Conservation (phyloP, 2,113 vertebrate species). For the Syngnathus scovelli region DNA sequence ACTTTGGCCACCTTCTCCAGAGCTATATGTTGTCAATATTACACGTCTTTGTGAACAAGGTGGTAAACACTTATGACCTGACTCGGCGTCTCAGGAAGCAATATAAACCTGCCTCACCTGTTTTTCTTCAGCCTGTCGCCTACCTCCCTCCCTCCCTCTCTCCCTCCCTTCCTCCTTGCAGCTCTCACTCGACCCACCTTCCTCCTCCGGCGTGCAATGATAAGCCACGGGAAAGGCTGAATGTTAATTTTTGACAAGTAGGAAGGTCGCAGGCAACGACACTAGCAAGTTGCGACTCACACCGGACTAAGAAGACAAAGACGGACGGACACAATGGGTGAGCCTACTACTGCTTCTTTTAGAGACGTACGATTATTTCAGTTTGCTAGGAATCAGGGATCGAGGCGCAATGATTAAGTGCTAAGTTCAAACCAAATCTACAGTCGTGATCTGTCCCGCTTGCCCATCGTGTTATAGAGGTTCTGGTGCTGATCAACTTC, state of each 20-base stretch:
- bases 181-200: constrained; percentile 35
- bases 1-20: not conserved
- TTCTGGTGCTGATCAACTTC: constrained; percentile 77
- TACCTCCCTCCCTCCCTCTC: constrained; percentile 4
- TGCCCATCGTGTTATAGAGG: constrained; percentile 60
- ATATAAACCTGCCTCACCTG: constrained; percentile 70
- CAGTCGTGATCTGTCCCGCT: constrained; percentile 53
- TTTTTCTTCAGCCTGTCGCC: constrained; percentile 31
- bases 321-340: constrained; percentile 59
- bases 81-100: not conserved
- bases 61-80: constrained; percentile 3
- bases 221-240: constrained; percentile 52
- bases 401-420: constrained; percentile 29
- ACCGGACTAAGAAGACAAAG: not conserved
- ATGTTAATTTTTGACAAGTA: constrained; percentile 69
- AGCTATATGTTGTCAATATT: not conserved
- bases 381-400: not conserved
- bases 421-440: constrained; percentile 1
- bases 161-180: constrained; percentile 14
- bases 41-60: not conserved
- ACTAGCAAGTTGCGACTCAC: constrained; percentile 20
- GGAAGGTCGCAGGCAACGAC: constrained; percentile 43
- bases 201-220: constrained; percentile 57
- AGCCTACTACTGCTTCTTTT: constrained; percentile 32
- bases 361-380: not conserved